Base-by-base conservation (phyloP, 2,113 vertebrate species). In the Oenanthe melanoleuca region DNA sequence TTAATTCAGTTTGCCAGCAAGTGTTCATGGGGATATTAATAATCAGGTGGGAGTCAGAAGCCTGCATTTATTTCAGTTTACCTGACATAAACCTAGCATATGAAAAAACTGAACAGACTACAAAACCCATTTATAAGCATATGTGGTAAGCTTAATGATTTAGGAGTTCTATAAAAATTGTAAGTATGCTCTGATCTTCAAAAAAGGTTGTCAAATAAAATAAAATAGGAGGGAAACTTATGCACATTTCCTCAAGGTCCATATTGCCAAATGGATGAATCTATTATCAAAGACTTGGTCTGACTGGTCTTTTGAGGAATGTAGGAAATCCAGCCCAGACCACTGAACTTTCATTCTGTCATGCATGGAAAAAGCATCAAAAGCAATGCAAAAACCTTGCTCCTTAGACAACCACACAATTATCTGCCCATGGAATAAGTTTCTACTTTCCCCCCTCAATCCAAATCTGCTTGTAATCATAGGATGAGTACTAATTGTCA, bases 101-200 rank as follows among this genome's bases (percentile, higher is more conserved):
- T 69, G 55, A 96, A 94, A 96, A 79, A 71, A 40, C 11, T 34
- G 25, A 78, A 72, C 82, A 94, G 90, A 93, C 72, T 95, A 95
- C 89, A 96, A 92, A 95, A 89, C 57, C 13, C 85, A 59, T 94
- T 83, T 90, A 75, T 66, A 93, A 89, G 65, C 65, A 82, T 79
- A 94, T 73, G 61, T 0, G 2, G 59, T 66, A 87, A 85, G 63
- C 81, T 65, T 92, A 94, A 96, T 93, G 69, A 91, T 71, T 91
- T 79, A 94, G 77, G 53, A 67, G 83, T 86, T 75, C 53, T 94
- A 67, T 95, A 94, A 94, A 96, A 97, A 89, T 70, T 83, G 44
- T 80, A 91, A 94, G 77, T 72, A 29, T 66, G 57, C 91, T 95
- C 95, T 96, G 95, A 97, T 95, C 91, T 92, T 96, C 81, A 96